Percentiles rank a stretch among this genome's conserved stretches.
phyloP scores from a whole-genome alignment of 2,888 invertebrate genomes.

The Andrena flavipes region DNA sequence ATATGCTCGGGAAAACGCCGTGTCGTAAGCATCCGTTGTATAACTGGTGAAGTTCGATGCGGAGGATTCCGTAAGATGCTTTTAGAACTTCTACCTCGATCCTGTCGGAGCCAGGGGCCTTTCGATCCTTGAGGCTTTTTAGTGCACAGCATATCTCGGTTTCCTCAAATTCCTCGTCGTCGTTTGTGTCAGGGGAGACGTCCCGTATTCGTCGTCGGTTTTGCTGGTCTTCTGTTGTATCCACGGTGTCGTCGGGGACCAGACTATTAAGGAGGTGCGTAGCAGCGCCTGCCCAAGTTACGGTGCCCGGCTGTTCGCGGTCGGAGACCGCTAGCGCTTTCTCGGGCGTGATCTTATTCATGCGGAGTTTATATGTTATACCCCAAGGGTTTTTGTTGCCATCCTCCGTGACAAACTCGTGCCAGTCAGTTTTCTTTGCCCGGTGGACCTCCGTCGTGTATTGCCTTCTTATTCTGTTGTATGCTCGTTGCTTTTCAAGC shows the following conservation, averaged over 20 bases:
- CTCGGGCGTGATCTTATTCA: background rate
- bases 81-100: conserved; percentile 24
- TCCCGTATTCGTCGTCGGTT: background rate
- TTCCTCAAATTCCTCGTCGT: background rate
- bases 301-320: background rate
- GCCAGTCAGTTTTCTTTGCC: conserved; percentile 10
- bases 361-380: background rate
- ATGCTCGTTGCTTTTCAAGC: background rate
- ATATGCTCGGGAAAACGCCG: background rate
- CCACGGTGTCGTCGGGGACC: background rate
- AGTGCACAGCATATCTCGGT: background rate
- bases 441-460: background rate
- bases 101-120: conserved; percentile 17
- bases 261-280: background rate
- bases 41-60: background rate
- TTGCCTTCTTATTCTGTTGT: background rate
- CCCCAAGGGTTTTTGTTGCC: conserved; percentile 14
- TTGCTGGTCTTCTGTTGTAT: background rate
- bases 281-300: background rate
- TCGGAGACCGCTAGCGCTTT: background rate
- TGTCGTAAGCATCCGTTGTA: background rate
- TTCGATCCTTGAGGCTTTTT: background rate
- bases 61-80: background rate
- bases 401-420: conserved; percentile 13
- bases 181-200: background rate